Evolutionary conservation across 2,113 vertebrate species (phyloP), one percentile per base, ranked within the genome.

Genomic region (Pseudonaja textilis): DNA sequence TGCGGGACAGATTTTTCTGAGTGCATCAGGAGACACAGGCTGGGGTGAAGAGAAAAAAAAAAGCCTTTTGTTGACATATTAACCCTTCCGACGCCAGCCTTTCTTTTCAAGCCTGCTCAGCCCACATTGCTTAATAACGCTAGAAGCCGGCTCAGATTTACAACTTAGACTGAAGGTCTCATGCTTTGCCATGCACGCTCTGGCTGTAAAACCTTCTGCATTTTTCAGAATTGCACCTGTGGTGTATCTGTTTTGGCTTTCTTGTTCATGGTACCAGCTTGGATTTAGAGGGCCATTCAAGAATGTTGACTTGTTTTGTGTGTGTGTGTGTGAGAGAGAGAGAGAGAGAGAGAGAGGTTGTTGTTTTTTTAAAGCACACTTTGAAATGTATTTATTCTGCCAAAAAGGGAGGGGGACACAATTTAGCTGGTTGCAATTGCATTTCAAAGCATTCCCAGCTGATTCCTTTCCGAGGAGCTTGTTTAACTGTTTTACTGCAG

Each of bases 1-100:
- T 39, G 50, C 94, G 87, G 96, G 96, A 93, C 95, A 96, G 93
- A 96, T 96, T 97, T 96, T 23, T 9, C 96, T 87, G 94, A 96
- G 96, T 56, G 92, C 94, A 87, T 93, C 25, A 87, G 95, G 88
- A 96, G 94, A 92, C 92, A 89, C 74, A 94, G 87, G 95, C 95
- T 96, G 93, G 95, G 96, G 96, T 97, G 96, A 91, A 96, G 98
- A 50, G 8, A 47, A 50, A 50, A 50, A 50, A 50, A 97, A 97
- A 91, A 97, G 96, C 89, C 94, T 96, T 97, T 96, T 90, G 95
- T 96, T 93, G 85, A 95, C 95, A 93, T 87, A 94, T 96, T 95
- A 97, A 96, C 94, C 94, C 88, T 92, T 95, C 94, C 94, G 22
- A 81, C 1, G 0, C 87, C 16, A 74, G 3, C 0, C 26, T 29